phyloP scores from a whole-genome alignment of 2,888 invertebrate species.

The Cepaea hortensis region DNA sequence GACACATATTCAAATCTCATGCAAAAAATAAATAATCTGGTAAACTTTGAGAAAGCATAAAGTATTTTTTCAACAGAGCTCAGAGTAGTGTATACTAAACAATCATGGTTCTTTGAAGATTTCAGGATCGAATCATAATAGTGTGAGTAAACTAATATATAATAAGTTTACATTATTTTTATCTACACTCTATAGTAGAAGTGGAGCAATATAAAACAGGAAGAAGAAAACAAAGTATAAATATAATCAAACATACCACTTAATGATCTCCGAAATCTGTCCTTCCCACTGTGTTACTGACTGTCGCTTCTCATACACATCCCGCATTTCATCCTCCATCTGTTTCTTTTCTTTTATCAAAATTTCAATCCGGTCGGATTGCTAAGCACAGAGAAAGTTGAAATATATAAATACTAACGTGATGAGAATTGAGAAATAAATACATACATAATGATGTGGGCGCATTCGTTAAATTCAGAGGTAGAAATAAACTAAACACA shows the following conservation, averaged over 20 bases:
- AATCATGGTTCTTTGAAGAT: neutral
- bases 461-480: too few relatives aligned
- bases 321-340: constrained; percentile 69
- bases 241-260: constrained; percentile 81
- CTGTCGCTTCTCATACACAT: constrained; percentile 83
- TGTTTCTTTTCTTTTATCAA: constrained; percentile 81
- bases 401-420: neutral
- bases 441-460: too few relatives aligned
- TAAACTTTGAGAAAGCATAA: too few relatives aligned
- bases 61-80: neutral
- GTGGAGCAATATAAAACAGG: neutral
- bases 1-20: too few relatives aligned
- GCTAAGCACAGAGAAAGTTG: constrained; percentile 76
- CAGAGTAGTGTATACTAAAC: constrained; percentile 27
- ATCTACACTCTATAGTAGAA: neutral
- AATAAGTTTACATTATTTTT: neutral
- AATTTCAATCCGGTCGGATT: constrained; percentile 87
- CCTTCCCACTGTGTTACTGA: constrained; percentile 96
- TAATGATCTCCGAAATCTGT: constrained; percentile 95
- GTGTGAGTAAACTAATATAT: neutral
- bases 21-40: too few relatives aligned
- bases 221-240: neutral
- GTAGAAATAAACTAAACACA: too few relatives aligned
- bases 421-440: too few relatives aligned
- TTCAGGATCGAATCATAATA: neutral